phyloP scores from a whole-genome alignment of 2,113 vertebrate species.

The Macrotis lagotis region DNA sequence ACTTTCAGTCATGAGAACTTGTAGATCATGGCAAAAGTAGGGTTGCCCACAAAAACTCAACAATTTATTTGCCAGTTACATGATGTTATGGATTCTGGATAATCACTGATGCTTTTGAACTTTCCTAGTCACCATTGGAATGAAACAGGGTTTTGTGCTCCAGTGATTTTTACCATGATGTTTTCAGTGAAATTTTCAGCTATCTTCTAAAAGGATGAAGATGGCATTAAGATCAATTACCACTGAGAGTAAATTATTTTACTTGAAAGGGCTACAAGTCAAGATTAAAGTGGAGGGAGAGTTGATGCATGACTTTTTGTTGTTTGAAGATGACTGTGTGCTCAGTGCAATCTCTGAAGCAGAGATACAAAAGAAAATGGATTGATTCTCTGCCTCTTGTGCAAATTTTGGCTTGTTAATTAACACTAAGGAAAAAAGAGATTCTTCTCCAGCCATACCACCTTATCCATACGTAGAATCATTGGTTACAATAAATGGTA shows the following conservation, averaged over 20 bases:
- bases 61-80: background rate
- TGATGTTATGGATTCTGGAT: background rate
- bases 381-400: background rate
- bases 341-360: background rate
- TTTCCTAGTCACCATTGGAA: background rate
- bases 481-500: background rate
- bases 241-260: background rate
- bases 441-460: background rate
- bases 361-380: background rate
- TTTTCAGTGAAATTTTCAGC: background rate
- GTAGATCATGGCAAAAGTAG: background rate
- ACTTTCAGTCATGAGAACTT: background rate
- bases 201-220: background rate
- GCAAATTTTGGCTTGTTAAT: background rate
- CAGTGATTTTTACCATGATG: background rate
- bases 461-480: background rate
- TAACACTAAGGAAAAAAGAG: background rate
- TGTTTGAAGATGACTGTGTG: background rate
- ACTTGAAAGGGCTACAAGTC: background rate
- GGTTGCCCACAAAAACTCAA: background rate
- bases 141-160: no score
- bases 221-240: background rate
- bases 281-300: background rate
- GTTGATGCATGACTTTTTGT: background rate
- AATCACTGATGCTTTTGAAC: background rate